Evolutionary conservation across 2,113 vertebrate species (phyloP).

Genomic region (Calyptommatus sinebrachiatus): DNA sequence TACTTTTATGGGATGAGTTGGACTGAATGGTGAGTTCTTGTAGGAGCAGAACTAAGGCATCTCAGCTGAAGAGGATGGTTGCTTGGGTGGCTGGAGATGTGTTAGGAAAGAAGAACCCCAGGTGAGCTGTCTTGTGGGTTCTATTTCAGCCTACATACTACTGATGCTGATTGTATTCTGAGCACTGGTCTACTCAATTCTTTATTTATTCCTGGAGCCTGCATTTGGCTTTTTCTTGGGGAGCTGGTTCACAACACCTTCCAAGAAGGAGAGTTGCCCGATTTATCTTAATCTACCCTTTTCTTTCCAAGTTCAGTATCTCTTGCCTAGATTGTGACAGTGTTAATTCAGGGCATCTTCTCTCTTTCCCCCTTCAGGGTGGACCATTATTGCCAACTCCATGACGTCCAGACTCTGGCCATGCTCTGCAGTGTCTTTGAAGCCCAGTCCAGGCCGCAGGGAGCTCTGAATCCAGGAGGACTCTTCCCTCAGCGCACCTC

Average conservation of each 20-base stretch:
- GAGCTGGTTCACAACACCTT: too few relatives aligned
- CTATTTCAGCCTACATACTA: too few relatives aligned
- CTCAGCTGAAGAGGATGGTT: too few relatives aligned
- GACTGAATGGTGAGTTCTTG: too few relatives aligned
- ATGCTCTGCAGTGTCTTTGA: conserved; percentile 96
- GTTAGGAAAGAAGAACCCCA: too few relatives aligned
- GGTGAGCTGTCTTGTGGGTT: too few relatives aligned
- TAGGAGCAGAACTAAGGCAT: too few relatives aligned
- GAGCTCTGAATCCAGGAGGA: conserved; percentile 70
- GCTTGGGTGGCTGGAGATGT: too few relatives aligned
- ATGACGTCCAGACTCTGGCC: conserved; percentile 93
- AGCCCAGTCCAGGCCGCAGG: conserved; percentile 81
- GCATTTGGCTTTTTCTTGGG: not conserved
- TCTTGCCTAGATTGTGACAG: not conserved
- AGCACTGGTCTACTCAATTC: too few relatives aligned
- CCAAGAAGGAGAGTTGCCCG: not conserved
- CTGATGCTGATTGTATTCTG: too few relatives aligned
- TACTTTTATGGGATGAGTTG: too few relatives aligned
- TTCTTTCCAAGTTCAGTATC: not conserved
- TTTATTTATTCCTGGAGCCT: too few relatives aligned
- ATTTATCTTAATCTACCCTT: not conserved
- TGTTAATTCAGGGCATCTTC: rapidly evolving
- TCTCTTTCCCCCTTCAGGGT: conserved; percentile 68
- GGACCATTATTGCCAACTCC: conserved; percentile 93
- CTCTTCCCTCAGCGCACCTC: conserved; percentile 75